phyloP scores from a whole-genome alignment of 2,888 invertebrate species.

The Drosophila antonietae region DNA sequence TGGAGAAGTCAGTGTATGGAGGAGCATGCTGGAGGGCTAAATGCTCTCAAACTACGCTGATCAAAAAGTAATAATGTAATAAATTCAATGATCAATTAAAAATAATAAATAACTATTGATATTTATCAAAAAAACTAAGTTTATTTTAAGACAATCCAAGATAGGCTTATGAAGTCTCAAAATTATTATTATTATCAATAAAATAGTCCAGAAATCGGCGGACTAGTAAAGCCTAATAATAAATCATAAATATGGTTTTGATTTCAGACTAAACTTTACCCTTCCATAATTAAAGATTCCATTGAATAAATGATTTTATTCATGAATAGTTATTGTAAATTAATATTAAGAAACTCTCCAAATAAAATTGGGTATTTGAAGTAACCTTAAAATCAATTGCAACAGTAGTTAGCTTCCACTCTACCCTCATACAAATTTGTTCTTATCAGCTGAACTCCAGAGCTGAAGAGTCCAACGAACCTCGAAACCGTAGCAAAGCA shows the following conservation, averaged over 20 bases:
- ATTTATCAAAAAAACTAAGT: not conserved
- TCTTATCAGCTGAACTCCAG: slow-evolving; percentile 47
- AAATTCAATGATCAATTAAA: too few relatives aligned
- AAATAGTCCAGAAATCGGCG: too few relatives aligned
- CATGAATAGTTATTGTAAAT: too few relatives aligned
- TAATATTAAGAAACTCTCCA: too few relatives aligned
- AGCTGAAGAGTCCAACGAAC: slow-evolving; percentile 51
- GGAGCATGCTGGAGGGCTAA: not conserved
- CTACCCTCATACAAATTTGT: not conserved
- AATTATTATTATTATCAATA: too few relatives aligned
- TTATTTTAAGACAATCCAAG: not conserved
- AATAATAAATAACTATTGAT: not conserved
- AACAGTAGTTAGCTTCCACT: not conserved
- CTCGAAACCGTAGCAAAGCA: slow-evolving; percentile 31
- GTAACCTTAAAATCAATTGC: not conserved
- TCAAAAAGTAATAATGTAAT: not conserved
- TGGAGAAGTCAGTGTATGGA: slow-evolving; percentile 24
- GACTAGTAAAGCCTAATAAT: too few relatives aligned
- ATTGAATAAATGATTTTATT: too few relatives aligned
- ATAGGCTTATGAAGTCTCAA: too few relatives aligned
- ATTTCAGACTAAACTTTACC: too few relatives aligned
- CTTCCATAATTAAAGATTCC: too few relatives aligned
- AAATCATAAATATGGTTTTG: too few relatives aligned
- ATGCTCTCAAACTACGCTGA: not conserved
- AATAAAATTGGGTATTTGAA: too few relatives aligned